A percentile compares a stretch with the other conserved stretches of the same genome.
Conservation (phyloP, 1,140 invertebrate species). For the Mylabris phalerata region DNA sequence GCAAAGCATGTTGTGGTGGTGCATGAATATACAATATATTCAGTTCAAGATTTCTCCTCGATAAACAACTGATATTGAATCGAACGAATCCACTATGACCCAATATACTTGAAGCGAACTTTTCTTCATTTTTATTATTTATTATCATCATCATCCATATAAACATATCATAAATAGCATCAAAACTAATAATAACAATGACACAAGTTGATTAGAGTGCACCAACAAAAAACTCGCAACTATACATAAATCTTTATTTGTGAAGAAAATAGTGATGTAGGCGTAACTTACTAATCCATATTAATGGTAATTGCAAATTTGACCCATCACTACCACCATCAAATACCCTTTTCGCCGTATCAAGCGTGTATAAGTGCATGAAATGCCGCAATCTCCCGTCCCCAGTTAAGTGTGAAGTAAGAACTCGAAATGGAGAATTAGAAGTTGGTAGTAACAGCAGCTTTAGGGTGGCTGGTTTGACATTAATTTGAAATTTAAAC, state of each 20-base stretch:
- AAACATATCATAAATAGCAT: too few species aligned
- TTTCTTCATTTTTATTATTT: too few species aligned
- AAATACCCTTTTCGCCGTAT: too few species aligned
- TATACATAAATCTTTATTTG: constrained; percentile 3
- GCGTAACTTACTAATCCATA: constrained; percentile 18
- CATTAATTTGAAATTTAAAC: constrained; percentile 41
- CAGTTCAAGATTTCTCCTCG: constrained; percentile 19
- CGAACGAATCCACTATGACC: too few species aligned
- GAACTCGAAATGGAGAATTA: constrained; percentile 35
- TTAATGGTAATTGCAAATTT: constrained; percentile 32
- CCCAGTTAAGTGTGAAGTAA: constrained; percentile 27
- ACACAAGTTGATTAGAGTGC: not conserved
- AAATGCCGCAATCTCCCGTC: constrained; percentile 28
- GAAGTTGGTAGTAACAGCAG: constrained; percentile 19
- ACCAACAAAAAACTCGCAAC: not conserved
- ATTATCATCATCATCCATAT: too few species aligned
- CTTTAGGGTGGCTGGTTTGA: constrained; percentile 27
- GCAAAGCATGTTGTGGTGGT: constrained; percentile 28
- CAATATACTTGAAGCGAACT: too few species aligned
- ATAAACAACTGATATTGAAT: constrained; percentile 14
- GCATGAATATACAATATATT: constrained; percentile 23
- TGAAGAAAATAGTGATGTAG: not conserved
- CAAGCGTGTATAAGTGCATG: constrained; percentile 11
- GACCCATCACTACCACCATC: constrained; percentile 7
- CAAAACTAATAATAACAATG: too few species aligned